Conservation (phyloP, 2,888 invertebrate genomes). For the Apamea anceps region DNA sequence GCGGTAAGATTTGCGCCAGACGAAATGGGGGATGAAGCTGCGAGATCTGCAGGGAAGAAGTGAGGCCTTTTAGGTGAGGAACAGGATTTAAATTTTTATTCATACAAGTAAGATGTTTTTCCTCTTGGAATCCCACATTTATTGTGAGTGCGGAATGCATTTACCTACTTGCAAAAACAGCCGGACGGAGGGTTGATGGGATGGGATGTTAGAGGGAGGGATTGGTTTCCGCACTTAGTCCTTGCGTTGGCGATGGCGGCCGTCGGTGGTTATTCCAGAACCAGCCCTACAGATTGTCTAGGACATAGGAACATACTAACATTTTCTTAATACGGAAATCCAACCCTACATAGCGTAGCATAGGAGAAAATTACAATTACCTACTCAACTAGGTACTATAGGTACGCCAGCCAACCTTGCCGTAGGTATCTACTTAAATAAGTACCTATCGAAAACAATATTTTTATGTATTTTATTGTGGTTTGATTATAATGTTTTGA, state of each 20-base stretch:
- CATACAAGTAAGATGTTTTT: background rate
- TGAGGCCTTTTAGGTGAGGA: background rate
- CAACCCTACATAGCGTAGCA: background rate
- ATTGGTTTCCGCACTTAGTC: no score
- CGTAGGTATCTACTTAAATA: background rate
- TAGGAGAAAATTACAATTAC: background rate
- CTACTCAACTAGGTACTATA: no score
- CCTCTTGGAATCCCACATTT: no score
- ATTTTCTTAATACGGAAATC: background rate
- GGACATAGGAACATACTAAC: background rate
- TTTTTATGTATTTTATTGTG: background rate
- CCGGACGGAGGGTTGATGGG: no score
- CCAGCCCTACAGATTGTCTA: no score
- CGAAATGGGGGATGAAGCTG: constrained; percentile 88
- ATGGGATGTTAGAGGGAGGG: no score
- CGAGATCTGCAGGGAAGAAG: constrained; percentile 80
- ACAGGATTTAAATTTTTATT: background rate
- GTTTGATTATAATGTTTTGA: background rate
- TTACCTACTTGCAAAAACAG: background rate
- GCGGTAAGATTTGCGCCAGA: constrained; percentile 90
- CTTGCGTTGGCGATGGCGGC: no score
- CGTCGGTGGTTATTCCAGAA: no score
- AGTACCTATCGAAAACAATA: background rate
- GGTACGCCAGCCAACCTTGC: no score
- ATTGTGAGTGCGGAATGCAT: background rate